Percentiles rank a stretch among this genome's conserved stretches.
phyloP scores from a whole-genome alignment of 2,888 invertebrate species.

The Gastracanthus pulcherrimus region DNA sequence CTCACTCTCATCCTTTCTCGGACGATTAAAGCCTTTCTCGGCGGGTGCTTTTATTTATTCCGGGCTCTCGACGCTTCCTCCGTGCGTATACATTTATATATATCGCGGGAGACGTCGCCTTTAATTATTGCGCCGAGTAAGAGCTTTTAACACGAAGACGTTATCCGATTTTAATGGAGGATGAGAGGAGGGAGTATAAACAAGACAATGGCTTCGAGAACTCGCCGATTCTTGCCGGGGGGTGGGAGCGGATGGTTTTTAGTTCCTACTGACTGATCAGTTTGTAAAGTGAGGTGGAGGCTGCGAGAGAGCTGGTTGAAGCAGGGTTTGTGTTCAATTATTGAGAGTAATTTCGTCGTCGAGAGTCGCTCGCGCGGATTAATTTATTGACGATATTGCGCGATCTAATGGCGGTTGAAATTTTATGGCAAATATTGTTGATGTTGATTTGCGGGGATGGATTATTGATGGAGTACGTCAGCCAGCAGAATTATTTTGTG shows the following conservation, averaged over 20 bases:
- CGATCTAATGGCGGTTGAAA: no score
- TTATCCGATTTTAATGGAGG: constrained; percentile 17
- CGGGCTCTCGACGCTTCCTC: neutral
- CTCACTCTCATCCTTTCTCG: neutral
- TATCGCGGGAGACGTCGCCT: neutral
- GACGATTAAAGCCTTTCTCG: constrained; percentile 21
- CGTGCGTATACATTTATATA: constrained; percentile 5
- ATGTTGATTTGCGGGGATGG: no score
- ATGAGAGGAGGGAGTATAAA: neutral
- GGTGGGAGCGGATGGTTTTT: neutral
- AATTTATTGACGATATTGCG: no score
- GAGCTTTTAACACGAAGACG: neutral
- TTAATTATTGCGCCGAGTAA: constrained; percentile 4
- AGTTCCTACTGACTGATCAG: constrained; percentile 1
- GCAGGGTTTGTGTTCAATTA: neutral
- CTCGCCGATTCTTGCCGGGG: neutral
- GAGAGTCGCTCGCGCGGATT: no score
- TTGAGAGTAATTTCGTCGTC: neutral
- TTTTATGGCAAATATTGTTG: no score
- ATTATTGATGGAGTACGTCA: no score
- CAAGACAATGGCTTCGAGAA: neutral
- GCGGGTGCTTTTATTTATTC: constrained; percentile 38
- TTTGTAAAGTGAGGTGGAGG: neutral
- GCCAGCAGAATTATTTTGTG: no score
- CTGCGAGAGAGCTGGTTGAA: neutral